phyloP scores from a whole-genome alignment of 64 coral and sea anemone genomes.

The Porites lutea region DNA sequence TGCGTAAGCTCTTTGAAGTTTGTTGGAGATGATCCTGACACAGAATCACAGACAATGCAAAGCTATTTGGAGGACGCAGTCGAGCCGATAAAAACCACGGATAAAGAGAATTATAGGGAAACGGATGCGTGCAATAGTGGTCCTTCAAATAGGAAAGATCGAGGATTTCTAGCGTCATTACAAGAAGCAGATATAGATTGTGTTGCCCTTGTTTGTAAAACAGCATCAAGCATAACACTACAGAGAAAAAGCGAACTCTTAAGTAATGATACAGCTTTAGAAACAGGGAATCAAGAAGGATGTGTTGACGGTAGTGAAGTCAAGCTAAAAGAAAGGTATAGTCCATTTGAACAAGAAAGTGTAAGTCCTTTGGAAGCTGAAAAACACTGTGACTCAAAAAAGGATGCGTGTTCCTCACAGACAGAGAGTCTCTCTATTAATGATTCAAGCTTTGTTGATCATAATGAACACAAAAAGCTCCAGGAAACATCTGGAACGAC shows the following conservation, averaged over 20 bases:
- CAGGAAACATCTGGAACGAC: background rate
- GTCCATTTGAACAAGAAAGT: background rate
- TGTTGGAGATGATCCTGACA: slow-evolving; percentile 16
- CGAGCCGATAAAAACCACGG: background rate
- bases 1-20: background rate
- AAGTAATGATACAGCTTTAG: background rate
- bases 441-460: background rate
- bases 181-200: slow-evolving; percentile 34
- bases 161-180: slow-evolving; percentile 4
- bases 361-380: background rate
- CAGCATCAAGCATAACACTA: background rate
- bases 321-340: background rate
- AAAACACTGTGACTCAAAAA: background rate
- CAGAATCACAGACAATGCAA: slow-evolving; percentile 30
- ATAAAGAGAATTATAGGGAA: background rate
- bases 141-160: background rate
- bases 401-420: background rate
- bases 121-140: background rate
- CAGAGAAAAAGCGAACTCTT: background rate
- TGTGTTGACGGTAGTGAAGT: background rate
- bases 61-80: slow-evolving; percentile 8
- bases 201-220: slow-evolving; percentile 37
- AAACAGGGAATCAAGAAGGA: background rate
- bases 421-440: background rate
- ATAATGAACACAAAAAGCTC: background rate